phyloP scores from a whole-genome alignment of 2,888 invertebrate species.

The Mesoligia furuncula region DNA sequence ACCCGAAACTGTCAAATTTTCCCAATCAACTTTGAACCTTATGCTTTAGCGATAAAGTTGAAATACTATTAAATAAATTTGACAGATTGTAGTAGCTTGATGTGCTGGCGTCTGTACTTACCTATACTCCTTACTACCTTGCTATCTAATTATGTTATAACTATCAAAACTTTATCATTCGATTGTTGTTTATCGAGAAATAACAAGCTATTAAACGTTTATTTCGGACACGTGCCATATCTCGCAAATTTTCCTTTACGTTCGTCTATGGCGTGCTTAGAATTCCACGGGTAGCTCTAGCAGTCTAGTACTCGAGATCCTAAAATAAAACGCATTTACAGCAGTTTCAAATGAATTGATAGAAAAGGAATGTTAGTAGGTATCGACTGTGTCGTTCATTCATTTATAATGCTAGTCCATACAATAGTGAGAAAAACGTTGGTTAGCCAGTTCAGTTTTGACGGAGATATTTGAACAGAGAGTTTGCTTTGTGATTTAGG shows the following conservation, averaged over 20 bases:
- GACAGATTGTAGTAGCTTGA: too few relatives aligned
- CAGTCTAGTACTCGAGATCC: constrained; percentile 42
- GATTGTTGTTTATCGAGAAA: constrained; percentile 22
- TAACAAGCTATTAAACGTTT: constrained; percentile 33
- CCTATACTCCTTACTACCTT: too few relatives aligned
- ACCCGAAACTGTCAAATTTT: too few relatives aligned
- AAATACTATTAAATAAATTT: too few relatives aligned
- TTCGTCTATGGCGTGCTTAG: constrained; percentile 2
- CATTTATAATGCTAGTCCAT: background rate
- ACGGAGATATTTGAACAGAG: background rate
- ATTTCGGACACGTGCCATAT: constrained; percentile 21
- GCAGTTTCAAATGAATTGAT: constrained; percentile 14
- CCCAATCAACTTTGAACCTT: too few relatives aligned
- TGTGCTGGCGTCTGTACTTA: too few relatives aligned
- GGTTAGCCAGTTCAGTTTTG: background rate
- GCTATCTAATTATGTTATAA: background rate
- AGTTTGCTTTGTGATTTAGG: background rate
- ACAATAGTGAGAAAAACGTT: background rate
- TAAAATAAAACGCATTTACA: constrained; percentile 36
- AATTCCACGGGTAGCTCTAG: constrained; percentile 28
- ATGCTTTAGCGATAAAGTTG: too few relatives aligned
- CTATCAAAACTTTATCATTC: background rate
- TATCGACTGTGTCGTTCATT: background rate
- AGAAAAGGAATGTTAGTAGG: constrained; percentile 35
- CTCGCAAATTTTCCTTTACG: constrained; percentile 31